phyloP scores from a whole-genome alignment of 2,113 vertebrate genomes.

The Poeciliopsis retropinna region DNA sequence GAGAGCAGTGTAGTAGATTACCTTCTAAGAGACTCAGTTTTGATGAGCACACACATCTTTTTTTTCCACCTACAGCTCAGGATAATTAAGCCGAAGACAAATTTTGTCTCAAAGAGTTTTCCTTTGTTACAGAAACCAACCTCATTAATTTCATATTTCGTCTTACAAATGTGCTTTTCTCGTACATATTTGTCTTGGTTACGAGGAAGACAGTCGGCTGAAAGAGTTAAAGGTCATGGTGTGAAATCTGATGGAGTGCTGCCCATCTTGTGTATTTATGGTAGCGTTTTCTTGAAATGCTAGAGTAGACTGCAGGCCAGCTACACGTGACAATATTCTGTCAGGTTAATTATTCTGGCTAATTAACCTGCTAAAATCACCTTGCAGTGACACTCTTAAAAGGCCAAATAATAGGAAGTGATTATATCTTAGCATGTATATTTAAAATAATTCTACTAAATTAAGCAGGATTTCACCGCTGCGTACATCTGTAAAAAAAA shows the following conservation, averaged over 20 bases:
- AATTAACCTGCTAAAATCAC: background rate
- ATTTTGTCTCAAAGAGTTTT: background rate
- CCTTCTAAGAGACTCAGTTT: background rate
- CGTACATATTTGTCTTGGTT: background rate
- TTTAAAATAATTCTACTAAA: background rate
- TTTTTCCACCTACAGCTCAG: background rate
- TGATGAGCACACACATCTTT: background rate
- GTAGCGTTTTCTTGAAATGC: background rate
- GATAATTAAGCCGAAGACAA: background rate
- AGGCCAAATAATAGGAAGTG: background rate
- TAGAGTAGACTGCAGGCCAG: background rate
- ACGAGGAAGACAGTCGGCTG: background rate
- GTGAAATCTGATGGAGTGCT: background rate
- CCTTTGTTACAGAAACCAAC: background rate
- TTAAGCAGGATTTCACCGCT: background rate
- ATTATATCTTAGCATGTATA: background rate
- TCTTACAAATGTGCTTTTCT: background rate
- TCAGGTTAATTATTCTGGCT: background rate
- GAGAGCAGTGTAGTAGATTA: background rate
- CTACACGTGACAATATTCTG: background rate
- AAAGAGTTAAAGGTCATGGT: background rate
- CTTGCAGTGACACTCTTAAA: background rate
- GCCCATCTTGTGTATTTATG: background rate
- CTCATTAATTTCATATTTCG: background rate
- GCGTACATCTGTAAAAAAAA: no score